Percentiles rank a stretch among this genome's conserved stretches.
Evolutionary conservation across 35 echinoderm and acorn worm species (phyloP).

Genomic region (Nesometra sesokonis): DNA sequence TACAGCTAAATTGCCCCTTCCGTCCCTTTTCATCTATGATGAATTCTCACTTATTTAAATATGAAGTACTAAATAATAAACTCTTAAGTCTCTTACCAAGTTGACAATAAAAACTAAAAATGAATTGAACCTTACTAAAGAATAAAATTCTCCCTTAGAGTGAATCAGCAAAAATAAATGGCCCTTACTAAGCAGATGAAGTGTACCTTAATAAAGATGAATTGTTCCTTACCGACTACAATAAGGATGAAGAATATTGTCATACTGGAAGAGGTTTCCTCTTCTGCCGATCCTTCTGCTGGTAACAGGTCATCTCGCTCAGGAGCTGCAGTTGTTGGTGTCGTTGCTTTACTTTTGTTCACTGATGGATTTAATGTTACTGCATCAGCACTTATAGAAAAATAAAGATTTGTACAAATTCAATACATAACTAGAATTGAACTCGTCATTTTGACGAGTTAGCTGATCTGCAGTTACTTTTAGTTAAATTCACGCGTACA

Average conservation of each 20-base stretch:
- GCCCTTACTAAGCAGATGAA: not conserved
- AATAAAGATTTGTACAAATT: not conserved
- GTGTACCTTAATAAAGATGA: too few relatives aligned
- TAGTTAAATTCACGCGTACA: too few relatives aligned
- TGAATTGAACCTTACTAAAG: not conserved
- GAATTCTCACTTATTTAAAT: too few relatives aligned
- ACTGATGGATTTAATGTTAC: not conserved
- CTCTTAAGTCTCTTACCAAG: too few relatives aligned
- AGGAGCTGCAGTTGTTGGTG: slow-evolving; percentile 1
- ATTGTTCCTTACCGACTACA: slow-evolving; percentile 52
- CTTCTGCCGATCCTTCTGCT: slow-evolving; percentile 49
- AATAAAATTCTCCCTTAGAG: not conserved
- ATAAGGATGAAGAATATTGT: slow-evolving; percentile 87
- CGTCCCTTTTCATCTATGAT: too few relatives aligned
- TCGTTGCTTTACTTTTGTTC: not conserved
- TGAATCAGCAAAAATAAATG: not conserved
- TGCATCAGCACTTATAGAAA: not conserved
- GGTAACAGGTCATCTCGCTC: slow-evolving; percentile 51
- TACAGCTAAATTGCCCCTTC: too few relatives aligned
- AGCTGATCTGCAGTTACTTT: too few relatives aligned
- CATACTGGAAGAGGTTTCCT: slow-evolving; percentile 59
- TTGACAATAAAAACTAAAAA: too few relatives aligned
- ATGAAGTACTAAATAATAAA: too few relatives aligned
- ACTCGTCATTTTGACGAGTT: too few relatives aligned
- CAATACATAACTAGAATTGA: not conserved